A percentile compares a stretch with the other conserved stretches of the same genome.
Conservation (phyloP, 2,113 vertebrate species). For the Pionites leucogaster region DNA sequence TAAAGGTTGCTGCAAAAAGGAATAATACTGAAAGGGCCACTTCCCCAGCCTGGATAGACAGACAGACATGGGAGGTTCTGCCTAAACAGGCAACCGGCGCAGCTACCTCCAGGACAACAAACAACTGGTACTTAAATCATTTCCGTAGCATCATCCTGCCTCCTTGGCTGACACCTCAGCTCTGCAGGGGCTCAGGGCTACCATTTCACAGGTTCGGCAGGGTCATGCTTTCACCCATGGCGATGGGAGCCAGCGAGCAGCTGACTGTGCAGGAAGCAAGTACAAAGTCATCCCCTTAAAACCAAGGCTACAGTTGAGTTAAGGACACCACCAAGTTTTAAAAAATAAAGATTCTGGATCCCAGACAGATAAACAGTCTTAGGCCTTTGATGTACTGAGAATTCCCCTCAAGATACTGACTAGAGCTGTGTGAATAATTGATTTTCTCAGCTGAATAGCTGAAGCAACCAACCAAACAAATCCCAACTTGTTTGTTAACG, state of each 20-base stretch:
- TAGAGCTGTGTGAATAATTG: constrained; percentile 62
- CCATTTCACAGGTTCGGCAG: fast-evolving
- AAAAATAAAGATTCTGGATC: constrained; percentile 35
- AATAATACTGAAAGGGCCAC: neutral
- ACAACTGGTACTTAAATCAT: neutral
- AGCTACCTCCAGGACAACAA: neutral
- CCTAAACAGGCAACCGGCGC: fast-evolving
- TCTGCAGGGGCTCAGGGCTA: fast-evolving
- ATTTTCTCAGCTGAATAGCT: constrained; percentile 61
- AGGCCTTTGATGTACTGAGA: constrained; percentile 58
- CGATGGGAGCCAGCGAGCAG: neutral
- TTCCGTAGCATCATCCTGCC: neutral
- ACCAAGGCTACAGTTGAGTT: constrained; percentile 13
- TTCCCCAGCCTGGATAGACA: neutral
- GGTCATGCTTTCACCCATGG: neutral
- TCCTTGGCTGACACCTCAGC: neutral
- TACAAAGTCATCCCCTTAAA: neutral
- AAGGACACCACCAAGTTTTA: constrained; percentile 20
- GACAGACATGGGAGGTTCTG: neutral
- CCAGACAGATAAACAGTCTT: constrained; percentile 52
- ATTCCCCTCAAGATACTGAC: constrained; percentile 59
- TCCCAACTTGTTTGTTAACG: constrained; percentile 54
- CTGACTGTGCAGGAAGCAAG: neutral
- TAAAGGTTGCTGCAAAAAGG: neutral
- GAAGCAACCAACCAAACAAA: constrained; percentile 56